Evolutionary conservation across 2,888 invertebrate species (phyloP), one percentile per base, ranked within the genome.

Genomic region (Trachelus tabidus): DNA sequence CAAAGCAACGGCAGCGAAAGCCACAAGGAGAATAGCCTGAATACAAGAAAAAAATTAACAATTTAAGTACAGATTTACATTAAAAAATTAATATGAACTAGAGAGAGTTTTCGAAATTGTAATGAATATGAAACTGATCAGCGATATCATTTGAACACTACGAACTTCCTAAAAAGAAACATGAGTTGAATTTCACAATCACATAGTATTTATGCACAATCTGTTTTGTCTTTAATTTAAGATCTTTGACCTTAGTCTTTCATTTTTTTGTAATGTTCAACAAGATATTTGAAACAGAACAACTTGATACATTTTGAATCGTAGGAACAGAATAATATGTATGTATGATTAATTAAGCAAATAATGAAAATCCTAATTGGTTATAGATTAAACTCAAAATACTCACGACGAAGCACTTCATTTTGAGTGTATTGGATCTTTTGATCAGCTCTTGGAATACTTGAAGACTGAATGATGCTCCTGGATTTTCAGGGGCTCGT

Each of bases 381-480:
- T 56, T 3, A 56, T 56, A 23, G 9, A 56, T 56, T 23, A 56
- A 56, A 23, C 1, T 56, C 9, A 23, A 74, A 34, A 75, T 88
- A 90, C 90, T 90, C 81, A 90, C 90, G 35, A 81, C 80, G 79
- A 86, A 85, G 84, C 78, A 86, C 85, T 90, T 90, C 90, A 90
- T 90, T 81, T 84, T 89, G 86, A 37, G 74, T 71, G 35, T 79
- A 82, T 76, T 80, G 73, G 69, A 81, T 73, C 80, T 81, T 75
- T 69, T 75, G 84, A 81, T 84, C 79, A 82, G 83, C 83, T 85
- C 81, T 76, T 82, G 80, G 77, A 82, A 78, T 82, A 81, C 79
- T 76, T 80, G 79, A 82, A 76, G 82, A 85, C 85, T 83, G 89
- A 90, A 85, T 90, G 90, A 89, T 89, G 87, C 86, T 82, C 76